A percentile compares a stretch with the other conserved stretches of the same genome.
Conservation (phyloP, 2,797 vertebrate genomes). For the Coluber constrictor region DNA sequence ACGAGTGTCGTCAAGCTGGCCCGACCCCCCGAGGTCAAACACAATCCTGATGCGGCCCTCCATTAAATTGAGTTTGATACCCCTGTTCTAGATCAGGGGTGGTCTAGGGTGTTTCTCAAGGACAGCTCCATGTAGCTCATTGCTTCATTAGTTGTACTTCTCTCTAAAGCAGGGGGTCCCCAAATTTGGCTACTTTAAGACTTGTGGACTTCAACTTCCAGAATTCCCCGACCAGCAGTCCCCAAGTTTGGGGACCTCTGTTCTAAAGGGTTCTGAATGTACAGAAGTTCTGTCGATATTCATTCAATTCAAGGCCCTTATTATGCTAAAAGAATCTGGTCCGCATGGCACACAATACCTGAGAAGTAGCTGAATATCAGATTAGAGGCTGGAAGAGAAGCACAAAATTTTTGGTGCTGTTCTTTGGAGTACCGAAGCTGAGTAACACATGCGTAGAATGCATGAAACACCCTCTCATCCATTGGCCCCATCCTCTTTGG, state of each 20-base stretch:
- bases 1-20: too few relatives aligned
- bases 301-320: background rate
- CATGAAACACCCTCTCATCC: background rate
- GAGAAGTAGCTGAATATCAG: background rate
- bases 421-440: background rate
- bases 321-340: background rate
- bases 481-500: background rate
- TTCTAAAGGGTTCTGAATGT: background rate
- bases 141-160: background rate
- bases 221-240: too few relatives aligned
- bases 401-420: too few relatives aligned
- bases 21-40: too few relatives aligned
- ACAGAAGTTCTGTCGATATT: background rate
- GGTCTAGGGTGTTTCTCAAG: background rate
- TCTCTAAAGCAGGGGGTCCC: background rate
- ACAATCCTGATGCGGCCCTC: too few relatives aligned
- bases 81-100: too few relatives aligned
- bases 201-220: too few relatives aligned
- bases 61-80: too few relatives aligned
- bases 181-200: too few relatives aligned
- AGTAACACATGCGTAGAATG: background rate
- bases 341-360: background rate
- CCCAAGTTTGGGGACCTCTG: too few relatives aligned
- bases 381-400: background rate
- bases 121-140: background rate